These are phyloP conservation scores for Drosophila kohkoa DNA, from an alignment of 1,140 invertebrate species.

Conservation along the genomic window DNA sequence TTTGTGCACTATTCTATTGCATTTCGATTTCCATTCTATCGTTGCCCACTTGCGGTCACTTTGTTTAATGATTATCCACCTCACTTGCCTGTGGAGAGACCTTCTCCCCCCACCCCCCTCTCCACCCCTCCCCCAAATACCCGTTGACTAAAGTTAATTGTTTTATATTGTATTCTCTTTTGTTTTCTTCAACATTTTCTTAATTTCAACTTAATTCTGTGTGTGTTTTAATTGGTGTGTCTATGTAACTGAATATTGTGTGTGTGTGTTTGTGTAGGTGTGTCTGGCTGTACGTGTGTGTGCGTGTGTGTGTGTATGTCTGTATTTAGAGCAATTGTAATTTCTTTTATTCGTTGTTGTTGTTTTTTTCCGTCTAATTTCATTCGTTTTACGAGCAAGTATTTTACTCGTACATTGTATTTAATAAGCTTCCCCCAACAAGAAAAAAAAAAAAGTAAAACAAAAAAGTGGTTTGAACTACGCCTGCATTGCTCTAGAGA, in stretches of 20 bases:
- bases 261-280: slow-evolving; percentile 3
- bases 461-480: slow-evolving; percentile 47
- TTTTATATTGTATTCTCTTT: slow-evolving; percentile 2
- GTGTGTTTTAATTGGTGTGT: slow-evolving; percentile 20
- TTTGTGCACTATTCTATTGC: slow-evolving; percentile 8
- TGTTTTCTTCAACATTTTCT: slow-evolving; percentile 13
- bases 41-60: slow-evolving; percentile 11
- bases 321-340: slow-evolving; percentile 34
- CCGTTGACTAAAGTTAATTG: slow-evolving; percentile 8
- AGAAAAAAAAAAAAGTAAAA: too few species aligned
- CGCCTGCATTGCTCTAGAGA: slow-evolving; percentile 53
- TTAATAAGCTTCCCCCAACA: slow-evolving; percentile 31
- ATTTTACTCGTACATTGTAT: slow-evolving; percentile 33
- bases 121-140: neutral
- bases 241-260: neutral
- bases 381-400: slow-evolving; percentile 20
- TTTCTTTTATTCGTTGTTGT: slow-evolving; percentile 7
- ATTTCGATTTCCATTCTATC: neutral
- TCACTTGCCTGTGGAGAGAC: neutral
- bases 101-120: neutral
- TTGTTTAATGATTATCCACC: slow-evolving; percentile 1
- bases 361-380: neutral
- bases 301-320: slow-evolving; percentile 9
- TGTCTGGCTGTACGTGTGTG: neutral
- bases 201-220: slow-evolving; percentile 17